Conservation (phyloP, 1,140 invertebrate species). For the Telenomus remus region DNA sequence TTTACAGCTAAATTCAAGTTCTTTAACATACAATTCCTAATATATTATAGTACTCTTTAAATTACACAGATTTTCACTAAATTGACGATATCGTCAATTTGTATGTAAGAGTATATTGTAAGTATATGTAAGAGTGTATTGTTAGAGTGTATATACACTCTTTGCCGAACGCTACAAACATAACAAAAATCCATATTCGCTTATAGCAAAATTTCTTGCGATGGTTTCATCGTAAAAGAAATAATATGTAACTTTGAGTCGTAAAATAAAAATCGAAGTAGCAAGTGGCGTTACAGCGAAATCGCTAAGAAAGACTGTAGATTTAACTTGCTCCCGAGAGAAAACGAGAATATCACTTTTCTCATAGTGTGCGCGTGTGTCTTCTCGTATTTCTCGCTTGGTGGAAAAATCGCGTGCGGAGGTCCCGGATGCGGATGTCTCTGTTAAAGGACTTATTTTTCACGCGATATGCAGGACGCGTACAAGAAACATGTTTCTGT, state of each 20-base stretch:
- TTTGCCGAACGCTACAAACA: slow-evolving; percentile 19
- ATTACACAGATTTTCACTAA: no score
- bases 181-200: slow-evolving; percentile 29
- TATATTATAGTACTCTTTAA: no score
- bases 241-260: slow-evolving; percentile 40
- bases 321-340: slow-evolving; percentile 53
- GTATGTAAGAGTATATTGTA: no score
- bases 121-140: no score
- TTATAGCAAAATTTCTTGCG: slow-evolving; percentile 40
- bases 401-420: slow-evolving; percentile 45
- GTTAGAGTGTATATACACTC: no score
- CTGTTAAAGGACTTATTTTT: slow-evolving; percentile 55
- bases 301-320: slow-evolving; percentile 51
- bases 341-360: slow-evolving; percentile 59
- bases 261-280: slow-evolving; percentile 53
- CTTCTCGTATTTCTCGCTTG: slow-evolving; percentile 56
- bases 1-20: no score
- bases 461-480: slow-evolving; percentile 51
- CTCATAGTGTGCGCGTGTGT: slow-evolving; percentile 55
- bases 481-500: slow-evolving; percentile 40
- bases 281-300: slow-evolving; percentile 29
- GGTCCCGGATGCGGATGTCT: slow-evolving; percentile 52
- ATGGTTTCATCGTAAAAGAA: slow-evolving; percentile 30
- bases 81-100: no score
- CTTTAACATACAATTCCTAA: no score